Conservation (phyloP, 2,888 invertebrate species). For the Brachypalpus laphriformis region DNA sequence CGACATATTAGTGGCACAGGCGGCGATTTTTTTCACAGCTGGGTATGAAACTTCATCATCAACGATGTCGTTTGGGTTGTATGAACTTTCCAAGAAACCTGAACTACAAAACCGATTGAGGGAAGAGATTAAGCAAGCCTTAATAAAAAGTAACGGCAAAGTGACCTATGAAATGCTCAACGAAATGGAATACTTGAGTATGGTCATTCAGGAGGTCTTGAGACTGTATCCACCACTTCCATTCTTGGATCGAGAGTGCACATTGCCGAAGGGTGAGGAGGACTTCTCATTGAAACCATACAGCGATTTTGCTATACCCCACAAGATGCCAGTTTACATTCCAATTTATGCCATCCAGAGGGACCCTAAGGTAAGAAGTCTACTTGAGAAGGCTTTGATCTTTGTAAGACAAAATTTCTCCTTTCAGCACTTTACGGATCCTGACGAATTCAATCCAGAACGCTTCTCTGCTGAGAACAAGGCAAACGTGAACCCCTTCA, state of each 20-base stretch:
- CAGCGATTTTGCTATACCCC: conserved; percentile 78
- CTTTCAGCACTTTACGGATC: conserved; percentile 80
- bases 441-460: conserved; percentile 81
- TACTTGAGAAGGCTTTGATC: no score
- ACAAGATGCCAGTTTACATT: conserved; percentile 80
- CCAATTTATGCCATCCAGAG: conserved; percentile 80
- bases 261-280: conserved; percentile 75
- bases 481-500: conserved; percentile 76
- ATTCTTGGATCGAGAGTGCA: conserved; percentile 81
- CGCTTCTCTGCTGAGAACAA: conserved; percentile 79
- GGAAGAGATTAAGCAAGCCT: conserved; percentile 81
- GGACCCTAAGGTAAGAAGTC: conserved; percentile 79
- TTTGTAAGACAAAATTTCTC: not conserved
- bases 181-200: conserved; percentile 82
- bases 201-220: conserved; percentile 81
- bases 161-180: conserved; percentile 82
- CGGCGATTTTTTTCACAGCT: conserved; percentile 80
- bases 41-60: conserved; percentile 82
- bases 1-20: conserved; percentile 81
- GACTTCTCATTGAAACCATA: conserved; percentile 79
- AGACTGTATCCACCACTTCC: conserved; percentile 82
- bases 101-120: conserved; percentile 82
- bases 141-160: conserved; percentile 79
- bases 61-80: conserved; percentile 82
- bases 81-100: conserved; percentile 81